Base-by-base conservation (phyloP, 2,113 vertebrate genomes). In the Ochotona curzoniae region DNA sequence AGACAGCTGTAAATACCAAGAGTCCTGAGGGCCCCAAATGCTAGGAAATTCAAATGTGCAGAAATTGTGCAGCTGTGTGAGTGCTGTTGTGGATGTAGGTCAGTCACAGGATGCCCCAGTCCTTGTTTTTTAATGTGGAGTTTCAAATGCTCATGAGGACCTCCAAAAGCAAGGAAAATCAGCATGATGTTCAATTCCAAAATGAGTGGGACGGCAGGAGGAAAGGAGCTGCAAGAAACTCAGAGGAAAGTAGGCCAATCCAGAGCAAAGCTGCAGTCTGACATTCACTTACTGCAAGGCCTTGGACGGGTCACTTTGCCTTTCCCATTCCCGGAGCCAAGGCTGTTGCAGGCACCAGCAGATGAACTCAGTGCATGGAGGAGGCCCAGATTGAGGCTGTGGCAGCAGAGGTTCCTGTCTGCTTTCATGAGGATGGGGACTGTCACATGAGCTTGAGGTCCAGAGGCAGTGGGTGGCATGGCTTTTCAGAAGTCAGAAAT, bases 371-470 rank as follows among this genome's bases (percentile, higher is more conserved):
- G 5, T 26, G 8, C 2, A 2, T 14, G 20, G 44, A n/a, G 30
- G 8, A 44, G 26, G 61, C 28, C 69, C 35, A 23, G 23, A 63
- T 7, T 1, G 78, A 69, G 10, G 30, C 18, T 2, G 4, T 8
- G 13, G n/a, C 2, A 4, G 0, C 7, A 11, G 0, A 17, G 21
- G 38, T 5, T 1, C 57, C 26, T 9, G 26, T 14, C 30, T 76
- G 15, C 0, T 26, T 6, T 81, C 8, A 0, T 38, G 20, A 26
- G 30, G 38, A 54, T 69, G 11, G 64, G 11, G 15, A 74, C 3
- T 47, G 15, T 32, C 57, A 14, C 0, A 2, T 49, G 28, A 57
- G 47, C 25, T n/a, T n/a, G n/a, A 1, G 83, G 18, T 0, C 81
- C n/a, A 21, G 18, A 28, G 7, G 69, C 61, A 8, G 0, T n/a